Evolutionary conservation across 2,888 invertebrate species (phyloP).

Genomic region (Diabrotica balteata): DNA sequence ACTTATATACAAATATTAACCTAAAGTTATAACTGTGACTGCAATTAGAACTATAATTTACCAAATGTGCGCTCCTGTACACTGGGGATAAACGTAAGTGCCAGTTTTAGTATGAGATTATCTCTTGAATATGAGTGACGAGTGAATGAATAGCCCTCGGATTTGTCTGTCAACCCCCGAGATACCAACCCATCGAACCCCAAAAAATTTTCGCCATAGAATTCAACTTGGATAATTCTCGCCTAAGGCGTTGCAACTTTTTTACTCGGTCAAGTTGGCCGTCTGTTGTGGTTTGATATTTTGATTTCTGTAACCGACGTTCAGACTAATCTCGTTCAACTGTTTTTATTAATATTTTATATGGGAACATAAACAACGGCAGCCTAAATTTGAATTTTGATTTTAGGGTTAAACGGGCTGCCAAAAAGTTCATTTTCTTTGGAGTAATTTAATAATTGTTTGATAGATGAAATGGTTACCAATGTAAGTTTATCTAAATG

Average conservation of each 20-base stretch:
- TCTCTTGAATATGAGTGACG: constrained; percentile 46
- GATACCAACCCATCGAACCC: constrained; percentile 4
- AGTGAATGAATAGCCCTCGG: constrained; percentile 41
- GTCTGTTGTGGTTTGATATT: constrained; percentile 41
- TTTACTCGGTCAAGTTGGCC: constrained; percentile 35
- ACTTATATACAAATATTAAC: no score
- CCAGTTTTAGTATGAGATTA: constrained; percentile 48
- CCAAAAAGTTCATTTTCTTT: no score
- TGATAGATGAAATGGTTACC: no score
- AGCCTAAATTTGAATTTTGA: no score
- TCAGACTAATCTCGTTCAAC: constrained; percentile 6
- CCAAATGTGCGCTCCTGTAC: not conserved
- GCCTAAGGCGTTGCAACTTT: constrained; percentile 44
- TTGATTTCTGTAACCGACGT: constrained; percentile 41
- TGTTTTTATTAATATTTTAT: constrained; percentile 14
- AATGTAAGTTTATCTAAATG: no score
- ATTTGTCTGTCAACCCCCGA: constrained; percentile 39
- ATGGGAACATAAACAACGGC: constrained; percentile 10
- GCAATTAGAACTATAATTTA: no score
- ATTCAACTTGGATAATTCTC: constrained; percentile 34
- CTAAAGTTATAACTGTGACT: no score
- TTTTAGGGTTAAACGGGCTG: no score
- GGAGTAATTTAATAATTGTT: no score
- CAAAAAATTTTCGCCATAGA: constrained; percentile 16
- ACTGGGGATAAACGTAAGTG: constrained; percentile 37